A percentile compares a stretch with the other conserved stretches of the same genome.
These are phyloP conservation scores for Belgica antarctica DNA, from an alignment of 2,888 invertebrate genomes.

Conservation along the genomic window DNA sequence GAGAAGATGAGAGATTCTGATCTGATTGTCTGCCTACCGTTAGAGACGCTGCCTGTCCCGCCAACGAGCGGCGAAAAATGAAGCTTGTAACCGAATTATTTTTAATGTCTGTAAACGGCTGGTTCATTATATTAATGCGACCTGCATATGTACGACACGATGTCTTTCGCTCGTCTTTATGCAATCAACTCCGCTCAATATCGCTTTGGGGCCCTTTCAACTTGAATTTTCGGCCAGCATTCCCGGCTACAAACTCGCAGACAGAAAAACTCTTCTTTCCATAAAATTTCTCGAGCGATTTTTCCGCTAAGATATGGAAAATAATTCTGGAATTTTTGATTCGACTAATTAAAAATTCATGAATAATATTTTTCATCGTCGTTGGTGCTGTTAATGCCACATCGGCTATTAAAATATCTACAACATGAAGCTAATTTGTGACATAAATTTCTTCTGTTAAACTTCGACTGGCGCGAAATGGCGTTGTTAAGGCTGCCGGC, in stretches of 20 bases:
- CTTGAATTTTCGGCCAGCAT: no score
- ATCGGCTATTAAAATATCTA: constrained; percentile 20
- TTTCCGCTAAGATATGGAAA: constrained; percentile 29
- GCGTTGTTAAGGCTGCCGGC: not conserved
- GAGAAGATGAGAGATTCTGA: constrained; percentile 39
- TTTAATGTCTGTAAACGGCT: constrained; percentile 33
- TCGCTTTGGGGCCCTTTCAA: constrained; percentile 31
- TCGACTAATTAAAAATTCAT: constrained; percentile 43
- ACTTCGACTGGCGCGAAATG: not conserved
- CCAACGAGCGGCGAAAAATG: no score
- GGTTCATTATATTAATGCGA: constrained; percentile 32
- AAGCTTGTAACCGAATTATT: no score
- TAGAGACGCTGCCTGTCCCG: no score
- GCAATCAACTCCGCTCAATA: constrained; percentile 25
- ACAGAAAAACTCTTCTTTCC: not conserved
- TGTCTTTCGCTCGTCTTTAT: constrained; percentile 21
- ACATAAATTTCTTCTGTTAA: constrained; percentile 15
- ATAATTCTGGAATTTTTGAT: constrained; percentile 22
- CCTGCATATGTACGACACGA: constrained; percentile 35
- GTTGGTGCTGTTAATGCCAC: not conserved
- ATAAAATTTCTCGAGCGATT: constrained; percentile 21
- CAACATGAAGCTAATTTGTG: constrained; percentile 38
- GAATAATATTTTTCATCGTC: constrained; percentile 30
- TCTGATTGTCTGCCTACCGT: constrained; percentile 34
- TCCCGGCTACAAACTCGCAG: no score